Base-by-base conservation (phyloP, 2,888 invertebrate genomes). In the Sthenelais limicola region DNA sequence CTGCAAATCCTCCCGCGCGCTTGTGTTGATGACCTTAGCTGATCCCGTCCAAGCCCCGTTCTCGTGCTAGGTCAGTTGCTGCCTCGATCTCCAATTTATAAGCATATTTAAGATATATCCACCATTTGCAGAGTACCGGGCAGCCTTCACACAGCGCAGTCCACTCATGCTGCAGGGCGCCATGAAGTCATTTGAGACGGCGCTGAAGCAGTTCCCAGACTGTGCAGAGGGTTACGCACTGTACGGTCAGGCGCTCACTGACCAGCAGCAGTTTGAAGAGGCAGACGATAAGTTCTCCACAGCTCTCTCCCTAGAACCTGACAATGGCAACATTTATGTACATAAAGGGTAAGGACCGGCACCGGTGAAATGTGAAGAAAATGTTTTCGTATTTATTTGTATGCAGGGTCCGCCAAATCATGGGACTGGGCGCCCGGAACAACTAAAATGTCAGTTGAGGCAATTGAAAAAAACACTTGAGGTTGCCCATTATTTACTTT, bases 171-270 rank as follows among this genome's bases (percentile, higher is more conserved):
- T 86, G 68, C 90, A 91, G 80, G 90, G 91, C 80, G 92, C 93
- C 0, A 90, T 82, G 7, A 74, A 78, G 49, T 76, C 78, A 77
- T 96, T 97, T 88, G 91, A 94, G 82, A 90, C 91, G 75, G 92
- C 94, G 24, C 90, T 94, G 33, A 91, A 93, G 72, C 92, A 92
- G 83, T 96, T 95, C 88, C 94, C 96, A 0, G 90, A 91, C 56
- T 95, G 94, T 86, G 91, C 93, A 1, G 97, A 98, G 87, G 94
- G 94, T 74, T 95, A 93, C 84, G 93, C 94, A 73, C 88, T 97
- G 43, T 96, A 93, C 90, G 97, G 95, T 68, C 95, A 97, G 91
- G 89, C 96, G 12, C 89, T 96, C 72, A 92, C 93, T 78, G 97
- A 97, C 86, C 92, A 94, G 81, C 92, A 93, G 80, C 92, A 94